Evolutionary conservation across 1,140 invertebrate genomes (phyloP), one percentile per base, ranked within the genome.

Genomic region (Pissodes strobi): DNA sequence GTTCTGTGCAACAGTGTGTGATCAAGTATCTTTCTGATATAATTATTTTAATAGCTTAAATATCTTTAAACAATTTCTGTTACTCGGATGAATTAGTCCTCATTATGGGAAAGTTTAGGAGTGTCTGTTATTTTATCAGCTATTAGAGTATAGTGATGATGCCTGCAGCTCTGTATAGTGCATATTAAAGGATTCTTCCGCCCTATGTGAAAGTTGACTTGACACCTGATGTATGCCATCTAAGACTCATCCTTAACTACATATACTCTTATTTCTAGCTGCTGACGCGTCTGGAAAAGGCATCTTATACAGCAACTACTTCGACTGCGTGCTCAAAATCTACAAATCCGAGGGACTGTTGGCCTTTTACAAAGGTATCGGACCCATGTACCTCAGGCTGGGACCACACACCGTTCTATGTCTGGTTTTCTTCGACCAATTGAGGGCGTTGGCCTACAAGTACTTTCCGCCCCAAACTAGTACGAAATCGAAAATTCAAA

Each of bases 331-430:
- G 23, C 58, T 82, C 0, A 95, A 95, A 77, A 92, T 93, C 65
- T 79, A 86, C 5, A 80, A 80, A 62, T 84, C 83, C 0, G 93
- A 95, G 82, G 92, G 93, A 0, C 67, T 90, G 0, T 78, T 82
- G 45, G 91, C 91, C 1, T 86, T 95, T 69, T 95, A 95, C 76
- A 96, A 96, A 81, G 93, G 93, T 10, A 86, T 91, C 23, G 87
- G 87, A 13, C 90, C 93, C 0, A 91, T 88, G 27, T 94, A 94
- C 79, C 80, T 94, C 41, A 83, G 94, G 51, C 83, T 95, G 34
- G 93, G 90, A 0, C 93, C 93, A 0, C 93, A 96, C 72, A 93
- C 92, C 0, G 88, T 95, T 1, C 75, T 95, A 0, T 88, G 89
- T 70, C 79, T 97, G 27, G 84, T 94, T 18, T 93, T 95, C 77